A percentile compares a stretch with the other conserved stretches of the same genome.
phyloP scores from a whole-genome alignment of 2,797 vertebrate genomes.

The Loriculus beryllinus region DNA sequence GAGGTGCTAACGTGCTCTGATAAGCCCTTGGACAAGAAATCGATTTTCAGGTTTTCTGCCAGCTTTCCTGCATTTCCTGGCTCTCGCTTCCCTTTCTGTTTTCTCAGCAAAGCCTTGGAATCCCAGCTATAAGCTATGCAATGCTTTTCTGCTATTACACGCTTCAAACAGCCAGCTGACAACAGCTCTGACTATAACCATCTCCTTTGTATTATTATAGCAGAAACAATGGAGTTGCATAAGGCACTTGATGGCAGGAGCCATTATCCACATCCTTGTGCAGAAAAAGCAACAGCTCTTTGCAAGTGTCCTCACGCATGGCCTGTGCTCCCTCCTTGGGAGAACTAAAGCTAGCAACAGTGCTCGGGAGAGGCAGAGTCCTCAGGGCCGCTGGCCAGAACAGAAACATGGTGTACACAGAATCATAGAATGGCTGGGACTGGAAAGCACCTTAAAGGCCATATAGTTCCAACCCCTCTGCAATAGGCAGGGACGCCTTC shows the following conservation, averaged over 20 bases:
- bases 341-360: no score
- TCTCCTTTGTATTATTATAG: neutral
- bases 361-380: neutral
- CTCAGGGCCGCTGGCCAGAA: neutral
- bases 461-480: neutral
- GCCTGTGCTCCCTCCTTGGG: no score
- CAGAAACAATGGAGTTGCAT: fast-evolving
- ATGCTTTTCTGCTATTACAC: fast-evolving
- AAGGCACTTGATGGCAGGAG: neutral
- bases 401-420: neutral
- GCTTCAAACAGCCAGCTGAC: neutral
- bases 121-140: neutral
- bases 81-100: neutral
- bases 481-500: neutral
- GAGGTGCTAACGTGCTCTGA: neutral
- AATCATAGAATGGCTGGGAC: neutral
- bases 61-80: fast-evolving
- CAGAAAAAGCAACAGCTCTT: neutral
- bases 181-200: neutral
- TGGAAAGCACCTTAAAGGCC: neutral
- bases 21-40: neutral
- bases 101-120: neutral
- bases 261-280: neutral
- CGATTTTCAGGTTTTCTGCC: neutral
- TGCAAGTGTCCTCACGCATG: fast-evolving